These are phyloP conservation scores for Rhinichthys klamathensis DNA, from an alignment of 2,113 vertebrate genomes.

Conservation along the genomic window DNA sequence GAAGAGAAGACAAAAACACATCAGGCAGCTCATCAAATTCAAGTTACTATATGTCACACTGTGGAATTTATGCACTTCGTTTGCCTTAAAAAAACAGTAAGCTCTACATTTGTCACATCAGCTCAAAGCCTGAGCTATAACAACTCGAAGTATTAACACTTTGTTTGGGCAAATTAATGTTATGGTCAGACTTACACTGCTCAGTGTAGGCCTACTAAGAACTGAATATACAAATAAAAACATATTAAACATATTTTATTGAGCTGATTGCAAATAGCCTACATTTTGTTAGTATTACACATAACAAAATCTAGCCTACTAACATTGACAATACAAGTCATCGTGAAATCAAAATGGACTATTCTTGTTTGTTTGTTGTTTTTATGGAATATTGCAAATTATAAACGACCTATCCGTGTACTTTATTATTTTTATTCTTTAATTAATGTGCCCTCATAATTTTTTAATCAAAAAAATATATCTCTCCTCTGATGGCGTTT, in stretches of 20 bases:
- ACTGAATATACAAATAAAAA: background rate
- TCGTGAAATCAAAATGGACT: too few species aligned
- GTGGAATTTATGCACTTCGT: background rate
- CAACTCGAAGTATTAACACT: background rate
- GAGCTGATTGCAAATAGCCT: background rate
- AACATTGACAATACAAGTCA: background rate
- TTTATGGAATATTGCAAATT: too few species aligned
- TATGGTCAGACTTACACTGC: background rate
- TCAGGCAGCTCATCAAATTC: conserved; percentile 32
- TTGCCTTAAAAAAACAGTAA: background rate
- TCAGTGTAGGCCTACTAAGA: background rate
- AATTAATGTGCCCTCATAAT: too few species aligned
- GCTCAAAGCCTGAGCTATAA: background rate
- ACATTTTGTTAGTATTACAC: background rate
- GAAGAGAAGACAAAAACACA: conserved; percentile 14
- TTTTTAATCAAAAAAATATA: too few species aligned
- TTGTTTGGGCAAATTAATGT: background rate
- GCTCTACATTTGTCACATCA: background rate
- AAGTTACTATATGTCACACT: background rate
- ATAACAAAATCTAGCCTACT: background rate
- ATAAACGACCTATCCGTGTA: too few species aligned
- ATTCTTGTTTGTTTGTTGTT: too few species aligned
- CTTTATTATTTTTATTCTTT: too few species aligned
- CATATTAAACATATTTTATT: background rate
- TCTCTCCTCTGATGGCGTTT: too few species aligned